These are phyloP conservation scores for Myocastor coypus DNA, from an alignment of 2,113 vertebrate genomes.

Conservation along the genomic window DNA sequence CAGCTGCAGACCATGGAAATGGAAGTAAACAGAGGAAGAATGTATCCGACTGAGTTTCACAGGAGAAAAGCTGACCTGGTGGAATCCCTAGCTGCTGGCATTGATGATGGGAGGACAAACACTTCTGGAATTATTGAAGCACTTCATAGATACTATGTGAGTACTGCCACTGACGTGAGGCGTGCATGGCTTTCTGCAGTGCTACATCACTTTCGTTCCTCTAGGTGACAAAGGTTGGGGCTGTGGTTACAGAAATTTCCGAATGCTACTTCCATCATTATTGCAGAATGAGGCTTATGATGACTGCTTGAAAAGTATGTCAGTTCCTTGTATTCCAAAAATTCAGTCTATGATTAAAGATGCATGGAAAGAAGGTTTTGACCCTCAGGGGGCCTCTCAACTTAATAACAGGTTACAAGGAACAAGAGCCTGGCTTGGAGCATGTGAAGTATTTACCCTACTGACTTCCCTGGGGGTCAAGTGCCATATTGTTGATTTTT, in stretches of 20 bases:
- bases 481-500: no score
- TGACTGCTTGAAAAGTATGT: conserved; percentile 87
- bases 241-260: conserved; percentile 97
- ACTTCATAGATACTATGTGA: conserved; percentile 90
- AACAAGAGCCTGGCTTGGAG: conserved; percentile 96
- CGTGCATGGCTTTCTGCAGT: conserved; percentile 92
- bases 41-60: conserved; percentile 94
- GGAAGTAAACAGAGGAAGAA: conserved; percentile 91
- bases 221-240: conserved; percentile 95
- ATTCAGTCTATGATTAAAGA: conserved; percentile 95
- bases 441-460: conserved; percentile 96
- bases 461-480: no score
- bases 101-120: conserved; percentile 94
- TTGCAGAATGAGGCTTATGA: conserved; percentile 87
- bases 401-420: conserved; percentile 91
- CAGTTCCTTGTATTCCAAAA: conserved; percentile 93
- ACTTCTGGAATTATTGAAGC: conserved; percentile 90
- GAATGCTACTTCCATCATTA: conserved; percentile 95
- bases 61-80: conserved; percentile 92
- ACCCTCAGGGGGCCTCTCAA: conserved; percentile 95
- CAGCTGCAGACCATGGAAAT: conserved; percentile 92
- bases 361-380: conserved; percentile 95
- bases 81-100: conserved; percentile 92
- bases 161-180: conserved; percentile 86
- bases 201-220: conserved; percentile 94